Conservation (phyloP, 2,888 invertebrate genomes). For the Thera obeliscata region DNA sequence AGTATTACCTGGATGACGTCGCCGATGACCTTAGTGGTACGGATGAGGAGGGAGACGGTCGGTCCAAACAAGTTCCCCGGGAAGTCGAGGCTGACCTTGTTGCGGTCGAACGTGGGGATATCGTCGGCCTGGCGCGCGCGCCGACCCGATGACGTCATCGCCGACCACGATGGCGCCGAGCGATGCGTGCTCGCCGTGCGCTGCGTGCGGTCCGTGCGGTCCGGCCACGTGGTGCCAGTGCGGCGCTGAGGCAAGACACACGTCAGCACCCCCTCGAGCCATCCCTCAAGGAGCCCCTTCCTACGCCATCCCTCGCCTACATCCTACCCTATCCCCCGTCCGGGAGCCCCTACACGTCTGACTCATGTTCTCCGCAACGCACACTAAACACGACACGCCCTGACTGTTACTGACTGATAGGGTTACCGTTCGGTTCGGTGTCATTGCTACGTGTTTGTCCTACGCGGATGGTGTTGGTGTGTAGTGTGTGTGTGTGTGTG, state of each 20-base stretch:
- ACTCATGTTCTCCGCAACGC: too few relatives aligned
- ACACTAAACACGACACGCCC: too few relatives aligned
- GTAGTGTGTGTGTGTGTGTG: too few relatives aligned
- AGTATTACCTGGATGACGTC: constrained; percentile 86
- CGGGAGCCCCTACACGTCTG: too few relatives aligned
- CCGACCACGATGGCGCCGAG: constrained; percentile 32
- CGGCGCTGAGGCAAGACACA: constrained; percentile 47
- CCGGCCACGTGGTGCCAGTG: constrained; percentile 67
- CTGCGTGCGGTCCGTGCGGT: constrained; percentile 51
- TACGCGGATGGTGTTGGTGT: too few relatives aligned
- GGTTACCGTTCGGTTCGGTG: too few relatives aligned
- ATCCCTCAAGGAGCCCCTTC: constrained; percentile 2
- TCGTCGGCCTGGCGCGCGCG: constrained; percentile 64
- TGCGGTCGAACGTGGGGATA: constrained; percentile 86
- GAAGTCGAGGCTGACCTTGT: constrained; percentile 87
- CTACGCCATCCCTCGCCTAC: too few relatives aligned
- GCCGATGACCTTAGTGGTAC: constrained; percentile 86
- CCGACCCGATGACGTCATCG: constrained; percentile 27
- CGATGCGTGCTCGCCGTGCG: constrained; percentile 31
- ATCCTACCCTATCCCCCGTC: too few relatives aligned
- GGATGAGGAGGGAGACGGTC: constrained; percentile 87
- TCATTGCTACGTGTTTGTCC: too few relatives aligned
- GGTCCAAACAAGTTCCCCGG: constrained; percentile 87
- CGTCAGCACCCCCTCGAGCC: not conserved
- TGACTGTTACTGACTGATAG: too few relatives aligned